Base-by-base conservation (phyloP, 2,888 invertebrate genomes). In the Stomorhina lunata region DNA sequence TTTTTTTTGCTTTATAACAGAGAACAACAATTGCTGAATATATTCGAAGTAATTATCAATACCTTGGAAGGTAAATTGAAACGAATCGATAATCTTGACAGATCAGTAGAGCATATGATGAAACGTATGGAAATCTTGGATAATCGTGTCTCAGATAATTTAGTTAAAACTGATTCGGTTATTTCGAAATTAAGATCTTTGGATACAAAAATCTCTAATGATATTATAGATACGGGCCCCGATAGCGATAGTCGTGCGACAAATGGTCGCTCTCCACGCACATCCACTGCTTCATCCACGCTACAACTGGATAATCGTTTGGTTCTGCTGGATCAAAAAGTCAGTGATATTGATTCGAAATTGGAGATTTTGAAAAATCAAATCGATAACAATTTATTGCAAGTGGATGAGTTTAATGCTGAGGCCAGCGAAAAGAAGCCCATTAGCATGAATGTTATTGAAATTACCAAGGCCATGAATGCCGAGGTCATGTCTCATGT, bases 401-500 rank as follows among this genome's bases (percentile, higher is more conserved):
- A 95, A 72, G 93, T 93, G 15, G 96, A 96, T 87, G 96, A 96
- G 87, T 95, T 96, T 81, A 96, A 96, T 87, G 96, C 95, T 0
- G 96, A 96, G 90, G 96, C 96, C 0, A 96, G 96, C 87, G 96
- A 96, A 91, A 96, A 96, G 91, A 96, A 96, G 88, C 95, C 96
- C 1, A 94, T 96, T 59, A 96, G 95, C 88, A 94, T 96, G 92
- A 96, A 96, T 88, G 95, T 95, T 12, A 93, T 95, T 68, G 96
- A 96, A 91, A 95, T 96, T 79, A 95, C 96, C 2, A 96, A 96
- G 91, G 94, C 96, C n/a, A 93, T 96, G 88, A 96, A 95, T 89
- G 93, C 94, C 25, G 96, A 96, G 91, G 95, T 95, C 34, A 94
- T 96, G 89, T 94, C 94, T 87, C 95, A 95, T 91, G 94, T 96